These are phyloP conservation scores for Sericinus montela DNA, from an alignment of 2,888 invertebrate genomes.

Conservation along the genomic window DNA sequence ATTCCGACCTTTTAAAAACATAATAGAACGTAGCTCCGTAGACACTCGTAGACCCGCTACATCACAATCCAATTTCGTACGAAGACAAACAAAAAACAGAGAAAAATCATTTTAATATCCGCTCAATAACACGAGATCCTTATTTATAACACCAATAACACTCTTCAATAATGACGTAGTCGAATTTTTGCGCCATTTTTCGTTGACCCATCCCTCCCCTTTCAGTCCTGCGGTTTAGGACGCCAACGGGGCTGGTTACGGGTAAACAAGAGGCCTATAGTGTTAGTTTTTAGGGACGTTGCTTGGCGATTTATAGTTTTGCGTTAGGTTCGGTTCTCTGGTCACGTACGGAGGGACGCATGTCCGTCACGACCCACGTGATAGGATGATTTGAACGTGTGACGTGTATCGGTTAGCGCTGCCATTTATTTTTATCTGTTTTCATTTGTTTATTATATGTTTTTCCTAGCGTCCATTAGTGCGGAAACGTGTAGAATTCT, in stretches of 20 bases:
- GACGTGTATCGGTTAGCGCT: constrained; percentile 40
- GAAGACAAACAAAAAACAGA: constrained; percentile 36
- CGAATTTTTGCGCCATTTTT: constrained; percentile 40
- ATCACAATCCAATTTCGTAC: constrained; percentile 32
- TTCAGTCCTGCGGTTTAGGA: not conserved
- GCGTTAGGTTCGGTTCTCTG: constrained; percentile 55
- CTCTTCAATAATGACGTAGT: constrained; percentile 68
- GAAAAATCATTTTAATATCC: constrained; percentile 71
- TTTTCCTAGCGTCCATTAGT: constrained; percentile 2
- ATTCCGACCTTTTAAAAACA: not conserved
- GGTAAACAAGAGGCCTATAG: constrained; percentile 26
- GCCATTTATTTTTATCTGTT: constrained; percentile 24
- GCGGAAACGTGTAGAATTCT: constrained; percentile 6
- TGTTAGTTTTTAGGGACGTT: constrained; percentile 37
- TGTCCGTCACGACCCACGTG: constrained; percentile 61
- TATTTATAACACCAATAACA: constrained; percentile 74
- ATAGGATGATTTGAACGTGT: constrained; percentile 69
- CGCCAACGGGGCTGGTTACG: not conserved
- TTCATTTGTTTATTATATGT: constrained; percentile 21
- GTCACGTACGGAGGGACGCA: constrained; percentile 64
- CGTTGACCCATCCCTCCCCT: constrained; percentile 19
- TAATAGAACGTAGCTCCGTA: constrained; percentile 21
- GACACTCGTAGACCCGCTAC: constrained; percentile 35
- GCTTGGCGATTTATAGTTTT: constrained; percentile 59
- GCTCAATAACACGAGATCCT: constrained; percentile 62